phyloP scores from a whole-genome alignment of 1,140 invertebrate genomes.

The Drosophila lacertosa region DNA sequence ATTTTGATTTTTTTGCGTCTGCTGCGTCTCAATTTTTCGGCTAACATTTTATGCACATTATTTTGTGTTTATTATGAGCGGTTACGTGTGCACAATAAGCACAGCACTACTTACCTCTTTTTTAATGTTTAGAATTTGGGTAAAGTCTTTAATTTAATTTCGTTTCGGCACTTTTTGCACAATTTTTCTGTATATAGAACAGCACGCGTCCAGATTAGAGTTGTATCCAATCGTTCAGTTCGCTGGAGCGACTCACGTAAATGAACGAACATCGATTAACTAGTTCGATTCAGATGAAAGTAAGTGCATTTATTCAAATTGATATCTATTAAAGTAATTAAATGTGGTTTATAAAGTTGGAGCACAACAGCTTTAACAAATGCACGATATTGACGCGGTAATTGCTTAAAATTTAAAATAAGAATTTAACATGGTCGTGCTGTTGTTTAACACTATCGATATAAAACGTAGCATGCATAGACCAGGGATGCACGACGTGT shows the following conservation, averaged over 20 bases:
- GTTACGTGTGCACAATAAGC: too few species aligned
- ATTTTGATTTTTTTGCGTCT: conserved; percentile 68
- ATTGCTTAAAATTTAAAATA: background rate
- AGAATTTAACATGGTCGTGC: background rate
- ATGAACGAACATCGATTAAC: background rate
- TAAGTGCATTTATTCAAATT: too few species aligned
- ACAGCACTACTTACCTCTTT: conserved; percentile 6
- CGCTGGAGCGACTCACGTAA: background rate
- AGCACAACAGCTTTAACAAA: background rate
- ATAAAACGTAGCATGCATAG: background rate
- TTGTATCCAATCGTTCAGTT: conserved; percentile 16
- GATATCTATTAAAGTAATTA: background rate
- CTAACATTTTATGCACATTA: background rate
- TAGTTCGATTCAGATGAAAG: background rate
- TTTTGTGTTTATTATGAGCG: background rate
- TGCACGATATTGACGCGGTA: too few species aligned
- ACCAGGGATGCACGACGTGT: background rate
- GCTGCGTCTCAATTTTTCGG: conserved; percentile 10
- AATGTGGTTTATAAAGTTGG: background rate
- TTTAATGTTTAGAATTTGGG: conserved; percentile 18
- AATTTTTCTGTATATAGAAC: conserved; percentile 21
- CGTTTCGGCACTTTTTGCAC: conserved; percentile 40
- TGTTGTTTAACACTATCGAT: background rate
- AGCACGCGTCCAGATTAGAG: conserved; percentile 28
- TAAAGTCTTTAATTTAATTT: conserved; percentile 2